Conservation (phyloP, 64 coral and sea anemone genomes). For the Exaiptasia diaphana region DNA sequence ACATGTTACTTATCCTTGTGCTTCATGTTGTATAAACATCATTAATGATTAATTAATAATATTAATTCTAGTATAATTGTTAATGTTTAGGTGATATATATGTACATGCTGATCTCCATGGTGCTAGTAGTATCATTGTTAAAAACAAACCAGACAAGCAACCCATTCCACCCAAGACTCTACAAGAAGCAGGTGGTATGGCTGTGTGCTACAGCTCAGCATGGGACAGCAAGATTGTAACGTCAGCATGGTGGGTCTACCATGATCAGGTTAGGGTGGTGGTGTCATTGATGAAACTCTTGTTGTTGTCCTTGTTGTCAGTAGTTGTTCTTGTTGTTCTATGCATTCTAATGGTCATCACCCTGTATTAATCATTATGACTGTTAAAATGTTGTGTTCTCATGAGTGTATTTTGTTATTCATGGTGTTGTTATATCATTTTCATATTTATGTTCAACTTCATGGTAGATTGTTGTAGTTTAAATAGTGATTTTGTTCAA, state of each 20-base stretch:
- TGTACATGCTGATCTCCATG: slow-evolving; percentile 90
- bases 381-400: too few relatives aligned
- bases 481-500: too few relatives aligned
- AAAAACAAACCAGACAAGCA: slow-evolving; percentile 69
- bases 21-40: too few relatives aligned
- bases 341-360: neutral
- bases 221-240: slow-evolving; percentile 82
- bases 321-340: too few relatives aligned
- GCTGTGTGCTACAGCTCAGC: slow-evolving; percentile 78
- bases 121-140: slow-evolving; percentile 80
- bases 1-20: too few relatives aligned
- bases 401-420: too few relatives aligned
- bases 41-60: too few relatives aligned
- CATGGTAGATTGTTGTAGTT: too few relatives aligned
- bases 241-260: slow-evolving; percentile 90
- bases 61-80: too few relatives aligned
- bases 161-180: slow-evolving; percentile 72
- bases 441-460: too few relatives aligned
- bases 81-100: slow-evolving; percentile 77
- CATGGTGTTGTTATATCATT: too few relatives aligned
- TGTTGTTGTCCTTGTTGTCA: neutral
- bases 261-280: slow-evolving; percentile 46
- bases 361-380: too few relatives aligned
- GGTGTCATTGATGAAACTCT: neutral
- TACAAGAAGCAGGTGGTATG: slow-evolving; percentile 87